Evolutionary conservation across 2,888 invertebrate species (phyloP).

Genomic region (Eupeodes luniger): DNA sequence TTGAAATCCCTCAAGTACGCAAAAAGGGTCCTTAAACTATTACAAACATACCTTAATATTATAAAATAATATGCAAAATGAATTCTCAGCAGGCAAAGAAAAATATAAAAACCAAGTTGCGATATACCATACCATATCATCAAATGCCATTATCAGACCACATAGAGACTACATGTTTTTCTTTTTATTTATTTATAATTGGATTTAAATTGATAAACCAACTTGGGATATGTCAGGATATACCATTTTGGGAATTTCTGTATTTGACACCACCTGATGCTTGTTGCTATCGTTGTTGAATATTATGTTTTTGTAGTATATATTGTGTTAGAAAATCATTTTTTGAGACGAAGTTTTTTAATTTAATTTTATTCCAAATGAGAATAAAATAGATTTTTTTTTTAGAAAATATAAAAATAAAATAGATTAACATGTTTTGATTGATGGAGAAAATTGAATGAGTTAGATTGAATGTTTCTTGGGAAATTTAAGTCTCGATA

Average conservation of each 20-base stretch:
- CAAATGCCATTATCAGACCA: background rate
- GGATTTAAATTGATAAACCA: constrained; percentile 57
- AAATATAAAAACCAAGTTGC: background rate
- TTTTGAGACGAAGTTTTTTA: constrained; percentile 11
- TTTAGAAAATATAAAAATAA: background rate
- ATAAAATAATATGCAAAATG: constrained; percentile 5
- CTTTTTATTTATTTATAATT: constrained; percentile 25
- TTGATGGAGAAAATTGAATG: background rate
- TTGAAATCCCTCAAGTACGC: constrained; percentile 59
- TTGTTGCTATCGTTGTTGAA: background rate
- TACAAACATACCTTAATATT: constrained; percentile 14
- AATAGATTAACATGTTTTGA: background rate
- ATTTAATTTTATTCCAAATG: background rate
- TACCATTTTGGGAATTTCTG: constrained; percentile 43
- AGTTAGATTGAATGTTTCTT: background rate
- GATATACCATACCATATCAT: background rate
- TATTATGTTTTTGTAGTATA: background rate
- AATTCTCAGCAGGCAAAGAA: background rate
- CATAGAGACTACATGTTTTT: background rate
- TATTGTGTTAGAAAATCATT: background rate
- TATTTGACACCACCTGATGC: constrained; percentile 69
- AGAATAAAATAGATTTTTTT: background rate
- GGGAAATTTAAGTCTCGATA: background rate
- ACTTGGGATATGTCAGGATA: constrained; percentile 29
- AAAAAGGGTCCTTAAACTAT: constrained; percentile 54